Evolutionary conservation across 2,113 vertebrate species (phyloP).

Genomic region (Myiagra hebetior): DNA sequence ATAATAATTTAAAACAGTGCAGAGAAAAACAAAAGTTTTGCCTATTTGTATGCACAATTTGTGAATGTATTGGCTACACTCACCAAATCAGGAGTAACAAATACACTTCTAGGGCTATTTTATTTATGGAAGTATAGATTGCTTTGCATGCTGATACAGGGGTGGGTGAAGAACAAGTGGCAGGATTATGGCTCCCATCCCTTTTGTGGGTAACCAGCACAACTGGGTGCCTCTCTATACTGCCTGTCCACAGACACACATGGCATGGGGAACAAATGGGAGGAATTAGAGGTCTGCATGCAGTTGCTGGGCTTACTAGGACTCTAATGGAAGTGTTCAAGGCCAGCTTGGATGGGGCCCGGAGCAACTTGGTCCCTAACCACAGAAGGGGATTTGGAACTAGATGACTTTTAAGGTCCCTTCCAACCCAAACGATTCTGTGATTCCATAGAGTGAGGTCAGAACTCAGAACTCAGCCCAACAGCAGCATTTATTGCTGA

Average conservation of each 20-base stretch:
- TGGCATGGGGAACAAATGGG: fast-evolving
- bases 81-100: not conserved
- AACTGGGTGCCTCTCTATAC: not conserved
- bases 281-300: not conserved
- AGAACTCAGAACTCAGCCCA: not conserved
- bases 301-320: not conserved
- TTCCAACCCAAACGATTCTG: not conserved
- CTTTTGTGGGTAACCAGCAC: not conserved
- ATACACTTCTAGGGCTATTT: not conserved
- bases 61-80: not conserved
- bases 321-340: not conserved
- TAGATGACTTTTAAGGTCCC: not conserved
- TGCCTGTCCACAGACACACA: not conserved
- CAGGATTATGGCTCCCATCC: not conserved
- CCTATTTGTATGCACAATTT: not conserved
- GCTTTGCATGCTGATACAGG: not conserved
- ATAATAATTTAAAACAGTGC: not conserved
- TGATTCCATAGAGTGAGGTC: not conserved
- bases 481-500: not conserved
- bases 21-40: not conserved
- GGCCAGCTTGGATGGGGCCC: not conserved
- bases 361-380: not conserved
- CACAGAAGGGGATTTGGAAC: not conserved
- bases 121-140: not conserved
- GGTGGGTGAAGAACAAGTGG: not conserved